Evolutionary conservation across 1,140 invertebrate genomes (phyloP), one percentile per base, ranked within the genome.

Genomic region (Leptopilina boulardi): DNA sequence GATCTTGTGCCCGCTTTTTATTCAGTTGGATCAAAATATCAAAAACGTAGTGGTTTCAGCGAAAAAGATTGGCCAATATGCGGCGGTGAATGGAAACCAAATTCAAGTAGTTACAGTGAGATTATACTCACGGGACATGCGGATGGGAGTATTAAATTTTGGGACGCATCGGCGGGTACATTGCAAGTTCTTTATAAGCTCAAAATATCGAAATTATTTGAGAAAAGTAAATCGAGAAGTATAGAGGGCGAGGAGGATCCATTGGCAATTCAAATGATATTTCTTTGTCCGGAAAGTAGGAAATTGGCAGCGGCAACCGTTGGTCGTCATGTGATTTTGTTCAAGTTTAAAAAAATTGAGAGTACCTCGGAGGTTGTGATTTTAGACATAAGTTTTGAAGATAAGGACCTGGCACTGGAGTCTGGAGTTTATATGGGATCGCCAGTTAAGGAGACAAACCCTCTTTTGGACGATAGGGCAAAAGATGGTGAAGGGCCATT

Each of bases 171-270:
- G 80, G 96, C 97, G 73, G 96, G 97, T 56, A 96, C 95, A 41
- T 92, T 99, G 13, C 97, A 98, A 92, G 95, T 99, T 78, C 93
- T 99, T 84, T 99, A 99, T 92, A 99, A 99, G 94, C 91, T 99
- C 84, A 99, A 99, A 93, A 99, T 98, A 86, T 96, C 97, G 73
- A 98, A 99, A 91, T 94, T 98, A 71, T 98, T 99, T 92, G 96
- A 98, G 89, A 95, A 95, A 86, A 86, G 90, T 81, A 91, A 91
- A 89, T 91, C 90, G 89, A 87, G 89, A 88, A 92, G 91, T 79
- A 91, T 93, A 76, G 93, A 93, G 66, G 89, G 92, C 30, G 95
- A 96, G 76, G 96, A 97, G 77, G 97, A 98, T 89, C 97, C 97
- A 3, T 95, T 99, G 90, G 97, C 97, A n/a, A 94, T 99, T 79